A percentile compares a stretch with the other conserved stretches of the same genome.
Evolutionary conservation across 2,113 vertebrate species (phyloP).

Genomic region (Copsychus sechellarum): DNA sequence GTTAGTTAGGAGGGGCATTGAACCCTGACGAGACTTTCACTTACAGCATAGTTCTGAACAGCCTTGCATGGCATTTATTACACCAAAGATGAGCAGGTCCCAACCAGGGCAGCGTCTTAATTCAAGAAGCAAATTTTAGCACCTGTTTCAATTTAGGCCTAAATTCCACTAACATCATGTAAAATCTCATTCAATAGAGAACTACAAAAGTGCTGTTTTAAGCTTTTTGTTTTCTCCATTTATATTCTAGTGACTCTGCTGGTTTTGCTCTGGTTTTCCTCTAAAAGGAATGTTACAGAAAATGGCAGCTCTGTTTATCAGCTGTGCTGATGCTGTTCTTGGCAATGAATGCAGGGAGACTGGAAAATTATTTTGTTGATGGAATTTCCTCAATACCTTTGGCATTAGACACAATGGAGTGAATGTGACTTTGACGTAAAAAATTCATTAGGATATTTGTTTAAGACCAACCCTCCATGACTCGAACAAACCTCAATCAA

Average conservation of each 20-base stretch:
- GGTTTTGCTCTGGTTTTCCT: neutral
- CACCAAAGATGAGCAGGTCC: neutral
- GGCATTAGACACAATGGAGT: constrained; percentile 31
- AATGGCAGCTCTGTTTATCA: neutral
- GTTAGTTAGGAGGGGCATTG: neutral
- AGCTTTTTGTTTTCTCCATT: neutral
- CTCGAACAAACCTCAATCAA: neutral
- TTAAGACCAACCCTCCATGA: constrained; percentile 41
- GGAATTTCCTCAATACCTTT: constrained; percentile 62
- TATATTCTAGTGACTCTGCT: neutral
- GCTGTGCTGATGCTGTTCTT: neutral
- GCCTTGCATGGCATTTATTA: neutral
- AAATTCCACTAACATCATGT: neutral
- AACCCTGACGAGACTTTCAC: neutral
- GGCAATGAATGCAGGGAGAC: neutral
- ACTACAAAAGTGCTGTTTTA: neutral
- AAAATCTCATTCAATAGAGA: neutral
- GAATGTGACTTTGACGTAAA: constrained; percentile 31
- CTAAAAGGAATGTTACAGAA: neutral
- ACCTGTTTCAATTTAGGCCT: neutral
- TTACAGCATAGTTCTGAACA: neutral
- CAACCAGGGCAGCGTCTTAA: neutral
- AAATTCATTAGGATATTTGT: constrained; percentile 34
- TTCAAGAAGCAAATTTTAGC: neutral
- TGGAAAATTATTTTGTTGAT: neutral